Conservation (phyloP, 2,113 vertebrate species). For the Pseudopipra pipra region DNA sequence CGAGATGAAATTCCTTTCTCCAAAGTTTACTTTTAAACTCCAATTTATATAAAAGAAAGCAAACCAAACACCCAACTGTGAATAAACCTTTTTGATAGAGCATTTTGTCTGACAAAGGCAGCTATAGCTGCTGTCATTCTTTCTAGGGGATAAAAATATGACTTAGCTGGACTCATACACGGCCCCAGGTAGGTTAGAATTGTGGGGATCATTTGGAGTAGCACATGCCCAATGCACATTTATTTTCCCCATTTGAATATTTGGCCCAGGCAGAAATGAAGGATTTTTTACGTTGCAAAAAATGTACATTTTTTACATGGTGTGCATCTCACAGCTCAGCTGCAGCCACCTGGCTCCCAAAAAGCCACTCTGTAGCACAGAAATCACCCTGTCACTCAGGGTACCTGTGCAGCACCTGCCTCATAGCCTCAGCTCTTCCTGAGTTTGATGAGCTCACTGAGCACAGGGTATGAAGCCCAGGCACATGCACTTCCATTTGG, state of each 20-base stretch:
- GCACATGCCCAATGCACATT: not conserved
- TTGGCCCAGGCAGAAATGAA: not conserved
- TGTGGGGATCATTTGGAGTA: not conserved
- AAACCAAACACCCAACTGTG: not conserved
- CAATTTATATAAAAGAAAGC: constrained; percentile 10
- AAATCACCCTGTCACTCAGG: not conserved
- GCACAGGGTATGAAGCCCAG: not conserved
- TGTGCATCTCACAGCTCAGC: not conserved
- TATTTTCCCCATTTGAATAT: not conserved
- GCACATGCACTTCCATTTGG: not conserved
- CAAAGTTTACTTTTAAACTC: constrained; percentile 3
- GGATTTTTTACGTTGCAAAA: not conserved
- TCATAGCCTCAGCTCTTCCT: not conserved
- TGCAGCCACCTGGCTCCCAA: not conserved
- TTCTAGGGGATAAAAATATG: not conserved
- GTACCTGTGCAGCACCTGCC: not conserved
- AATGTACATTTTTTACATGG: not conserved
- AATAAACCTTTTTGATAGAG: not conserved
- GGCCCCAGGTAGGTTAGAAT: not conserved
- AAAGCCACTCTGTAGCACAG: not conserved
- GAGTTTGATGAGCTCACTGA: not conserved
- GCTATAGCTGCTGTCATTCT: not conserved
- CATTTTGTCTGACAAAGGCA: not conserved
- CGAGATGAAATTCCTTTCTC: not conserved
- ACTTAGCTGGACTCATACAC: not conserved